A percentile compares a stretch with the other conserved stretches of the same genome.
phyloP scores from a whole-genome alignment of 2,888 invertebrate species.

The Carterocephalus palaemon region DNA sequence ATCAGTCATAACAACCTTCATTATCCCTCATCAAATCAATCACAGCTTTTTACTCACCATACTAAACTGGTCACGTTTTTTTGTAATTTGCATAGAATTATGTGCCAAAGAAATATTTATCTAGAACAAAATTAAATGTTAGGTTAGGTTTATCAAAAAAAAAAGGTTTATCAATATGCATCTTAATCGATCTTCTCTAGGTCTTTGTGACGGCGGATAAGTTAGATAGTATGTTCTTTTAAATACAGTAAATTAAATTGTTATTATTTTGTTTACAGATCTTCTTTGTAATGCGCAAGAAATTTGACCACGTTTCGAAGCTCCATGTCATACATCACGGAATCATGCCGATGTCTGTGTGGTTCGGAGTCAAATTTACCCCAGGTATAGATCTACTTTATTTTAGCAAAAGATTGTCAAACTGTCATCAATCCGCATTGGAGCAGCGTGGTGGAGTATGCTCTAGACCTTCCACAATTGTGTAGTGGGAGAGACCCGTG shows the following conservation, averaged over 20 bases:
- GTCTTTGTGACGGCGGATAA: no score
- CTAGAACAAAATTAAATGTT: no score
- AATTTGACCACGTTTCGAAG: constrained; percentile 92
- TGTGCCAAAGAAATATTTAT: no score
- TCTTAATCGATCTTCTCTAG: no score
- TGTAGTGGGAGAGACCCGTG: no score
- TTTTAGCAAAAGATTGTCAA: constrained; percentile 7
- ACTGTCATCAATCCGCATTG: no score
- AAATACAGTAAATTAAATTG: no score
- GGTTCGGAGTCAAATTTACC: constrained; percentile 94
- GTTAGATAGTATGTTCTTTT: no score
- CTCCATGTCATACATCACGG: constrained; percentile 97
- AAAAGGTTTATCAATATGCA: no score
- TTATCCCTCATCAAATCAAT: constrained; percentile 13
- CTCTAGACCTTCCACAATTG: no score
- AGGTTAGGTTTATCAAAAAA: no score
- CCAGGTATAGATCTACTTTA: constrained; percentile 81
- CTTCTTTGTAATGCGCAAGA: constrained; percentile 96
- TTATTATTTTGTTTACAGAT: constrained; percentile 69
- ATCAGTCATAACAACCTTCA: constrained; percentile 10
- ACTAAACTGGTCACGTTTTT: constrained; percentile 13
- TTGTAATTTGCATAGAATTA: constrained; percentile 15
- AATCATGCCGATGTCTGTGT: constrained; percentile 95
- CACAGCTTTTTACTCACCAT: constrained; percentile 8
- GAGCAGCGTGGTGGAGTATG: no score